These are phyloP conservation scores for Cephus rjabovi DNA, from an alignment of 2,888 invertebrate genomes.

Conservation along the genomic window DNA sequence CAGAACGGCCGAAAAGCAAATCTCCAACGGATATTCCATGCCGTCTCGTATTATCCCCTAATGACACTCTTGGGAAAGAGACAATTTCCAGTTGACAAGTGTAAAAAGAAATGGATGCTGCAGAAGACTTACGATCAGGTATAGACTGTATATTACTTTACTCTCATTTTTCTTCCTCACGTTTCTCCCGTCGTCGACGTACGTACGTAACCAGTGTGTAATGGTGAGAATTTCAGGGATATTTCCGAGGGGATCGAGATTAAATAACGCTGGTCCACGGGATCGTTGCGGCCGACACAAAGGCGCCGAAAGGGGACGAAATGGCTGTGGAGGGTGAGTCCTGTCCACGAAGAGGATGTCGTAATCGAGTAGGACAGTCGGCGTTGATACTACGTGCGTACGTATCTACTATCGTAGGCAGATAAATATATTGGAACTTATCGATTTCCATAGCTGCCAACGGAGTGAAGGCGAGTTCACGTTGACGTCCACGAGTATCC, in stretches of 20 bases:
- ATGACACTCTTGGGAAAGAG: not conserved
- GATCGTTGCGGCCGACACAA: not conserved
- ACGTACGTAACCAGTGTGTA: not conserved
- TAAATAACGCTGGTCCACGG: conserved; percentile 1
- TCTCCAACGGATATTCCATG: no score
- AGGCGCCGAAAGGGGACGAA: not conserved
- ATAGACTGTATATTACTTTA: not conserved
- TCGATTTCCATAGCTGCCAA: conserved; percentile 46
- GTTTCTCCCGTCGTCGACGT: not conserved
- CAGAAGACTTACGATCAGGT: not conserved
- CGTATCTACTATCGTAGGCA: not conserved
- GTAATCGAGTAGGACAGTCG: not conserved
- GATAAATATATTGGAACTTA: conserved; percentile 39
- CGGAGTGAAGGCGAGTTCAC: conserved; percentile 35
- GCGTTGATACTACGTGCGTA: not conserved
- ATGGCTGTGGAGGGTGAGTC: not conserved
- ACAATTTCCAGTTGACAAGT: not conserved
- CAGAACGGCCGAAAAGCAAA: no score
- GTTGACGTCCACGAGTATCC: not conserved
- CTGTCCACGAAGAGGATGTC: not conserved
- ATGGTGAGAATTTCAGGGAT: not conserved
- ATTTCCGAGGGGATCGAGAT: conserved; percentile 3
- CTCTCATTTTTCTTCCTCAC: not conserved
- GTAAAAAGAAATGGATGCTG: not conserved
- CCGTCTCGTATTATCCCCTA: not conserved